These are phyloP conservation scores for Leptopterna dolabrata DNA, from an alignment of 2,888 invertebrate species.

Conservation along the genomic window DNA sequence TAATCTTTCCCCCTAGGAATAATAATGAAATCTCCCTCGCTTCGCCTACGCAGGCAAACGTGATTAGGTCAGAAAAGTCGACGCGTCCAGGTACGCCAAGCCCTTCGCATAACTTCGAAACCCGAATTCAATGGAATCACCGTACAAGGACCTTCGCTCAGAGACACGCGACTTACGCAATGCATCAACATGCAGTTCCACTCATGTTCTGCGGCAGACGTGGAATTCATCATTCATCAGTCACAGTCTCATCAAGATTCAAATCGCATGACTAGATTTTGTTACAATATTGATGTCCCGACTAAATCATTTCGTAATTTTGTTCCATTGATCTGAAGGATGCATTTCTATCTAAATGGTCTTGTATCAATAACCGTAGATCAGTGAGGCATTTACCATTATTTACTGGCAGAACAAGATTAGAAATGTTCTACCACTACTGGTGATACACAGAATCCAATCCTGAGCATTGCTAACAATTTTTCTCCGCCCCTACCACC, in stretches of 20 bases:
- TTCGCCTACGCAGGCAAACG: conserved; percentile 12
- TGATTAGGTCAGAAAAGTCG: conserved; percentile 32
- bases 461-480: too few species aligned
- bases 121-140: not conserved
- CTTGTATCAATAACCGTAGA: too few species aligned
- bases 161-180: too few species aligned
- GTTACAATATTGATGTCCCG: not conserved
- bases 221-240: too few species aligned
- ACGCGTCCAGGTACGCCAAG: not conserved
- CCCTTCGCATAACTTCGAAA: not conserved
- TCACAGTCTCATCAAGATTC: not conserved
- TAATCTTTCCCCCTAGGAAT: conserved; percentile 32
- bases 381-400: too few species aligned
- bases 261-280: not conserved
- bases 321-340: not conserved
- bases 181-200: too few species aligned
- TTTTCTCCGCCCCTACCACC: too few species aligned
- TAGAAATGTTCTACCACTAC: too few species aligned
- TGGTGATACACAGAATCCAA: too few species aligned
- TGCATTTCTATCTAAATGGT: not conserved
- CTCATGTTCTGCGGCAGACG: too few species aligned
- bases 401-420: too few species aligned
- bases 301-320: not conserved
- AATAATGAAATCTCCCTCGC: conserved; percentile 34
- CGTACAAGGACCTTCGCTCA: not conserved